Conservation (phyloP, 2,797 vertebrate genomes). For the Miopithecus talapoin region DNA sequence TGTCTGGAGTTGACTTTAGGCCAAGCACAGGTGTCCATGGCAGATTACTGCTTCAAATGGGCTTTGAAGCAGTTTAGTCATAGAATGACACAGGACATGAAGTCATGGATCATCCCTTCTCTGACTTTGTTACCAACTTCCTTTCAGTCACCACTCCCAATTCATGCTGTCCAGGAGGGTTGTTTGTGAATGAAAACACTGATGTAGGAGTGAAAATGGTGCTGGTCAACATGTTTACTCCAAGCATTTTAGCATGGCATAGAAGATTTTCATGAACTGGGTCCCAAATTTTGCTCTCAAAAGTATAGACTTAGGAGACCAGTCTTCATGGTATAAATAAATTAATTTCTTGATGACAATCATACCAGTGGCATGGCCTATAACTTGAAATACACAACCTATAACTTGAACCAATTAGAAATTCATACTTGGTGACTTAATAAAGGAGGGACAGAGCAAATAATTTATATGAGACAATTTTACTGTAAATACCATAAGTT, state of each 20-base stretch:
- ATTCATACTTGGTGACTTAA: background rate
- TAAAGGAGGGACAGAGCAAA: background rate
- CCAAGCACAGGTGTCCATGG: background rate
- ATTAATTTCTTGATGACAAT: background rate
- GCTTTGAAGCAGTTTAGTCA: background rate
- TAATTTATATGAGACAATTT: background rate
- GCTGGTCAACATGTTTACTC: too few species aligned
- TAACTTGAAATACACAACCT: background rate
- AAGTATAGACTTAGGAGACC: background rate
- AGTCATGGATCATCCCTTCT: background rate
- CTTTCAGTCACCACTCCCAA: background rate
- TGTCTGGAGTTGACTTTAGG: background rate
- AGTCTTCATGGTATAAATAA: background rate
- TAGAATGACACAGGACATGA: background rate
- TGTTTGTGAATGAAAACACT: background rate
- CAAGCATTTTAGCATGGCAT: background rate
- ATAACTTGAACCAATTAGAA: background rate
- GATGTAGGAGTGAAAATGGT: background rate
- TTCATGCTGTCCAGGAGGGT: rapidly evolving
- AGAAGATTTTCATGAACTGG: background rate
- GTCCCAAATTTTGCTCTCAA: background rate
- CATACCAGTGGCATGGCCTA: background rate
- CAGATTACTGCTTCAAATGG: background rate
- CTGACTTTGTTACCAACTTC: background rate
- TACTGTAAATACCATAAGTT: background rate